Percentiles rank a stretch among this genome's conserved stretches.
Evolutionary conservation across 2,888 invertebrate genomes (phyloP).

Genomic region (Neelides folsomi): DNA sequence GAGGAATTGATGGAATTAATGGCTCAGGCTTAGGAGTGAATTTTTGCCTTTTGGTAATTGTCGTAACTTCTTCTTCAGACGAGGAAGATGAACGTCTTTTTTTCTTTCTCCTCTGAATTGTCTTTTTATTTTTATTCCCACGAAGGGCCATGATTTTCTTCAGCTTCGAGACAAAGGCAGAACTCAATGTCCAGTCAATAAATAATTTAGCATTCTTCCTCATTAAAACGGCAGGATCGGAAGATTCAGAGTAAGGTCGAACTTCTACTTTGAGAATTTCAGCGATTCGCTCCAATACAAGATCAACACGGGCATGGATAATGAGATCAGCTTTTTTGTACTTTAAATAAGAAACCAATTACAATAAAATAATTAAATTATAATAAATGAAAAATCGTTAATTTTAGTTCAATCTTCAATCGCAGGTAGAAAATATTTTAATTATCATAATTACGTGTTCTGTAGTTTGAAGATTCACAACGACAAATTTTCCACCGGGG

Average conservation of each 20-base stretch:
- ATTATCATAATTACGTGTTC: slow-evolving; percentile 61
- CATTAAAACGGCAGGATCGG: slow-evolving; percentile 48
- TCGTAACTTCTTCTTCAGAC: too few species aligned
- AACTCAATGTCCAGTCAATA: too few species aligned
- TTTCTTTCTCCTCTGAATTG: too few species aligned
- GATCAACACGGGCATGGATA: slow-evolving; percentile 79
- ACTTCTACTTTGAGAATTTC: slow-evolving; percentile 58
- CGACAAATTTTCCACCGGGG: slow-evolving; percentile 66
- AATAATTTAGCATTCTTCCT: too few species aligned
- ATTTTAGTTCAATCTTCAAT: neutral
- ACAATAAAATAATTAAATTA: neutral
- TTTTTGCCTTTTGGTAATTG: too few species aligned
- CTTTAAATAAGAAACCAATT: slow-evolving; percentile 44
- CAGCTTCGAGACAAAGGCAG: too few species aligned
- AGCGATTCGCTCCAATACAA: slow-evolving; percentile 60
- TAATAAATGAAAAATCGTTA: neutral
- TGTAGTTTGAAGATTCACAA: slow-evolving; percentile 94
- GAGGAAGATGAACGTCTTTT: too few species aligned
- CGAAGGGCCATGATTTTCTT: too few species aligned
- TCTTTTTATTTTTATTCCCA: too few species aligned
- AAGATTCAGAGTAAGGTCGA: slow-evolving; percentile 51
- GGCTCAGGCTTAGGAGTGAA: too few species aligned
- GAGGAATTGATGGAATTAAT: too few species aligned
- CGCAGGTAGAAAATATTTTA: neutral
- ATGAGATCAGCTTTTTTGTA: slow-evolving; percentile 80